Evolutionary conservation across 53 echinoderm and acorn worm genomes (phyloP).

Genomic region (Patiria pectinifera): DNA sequence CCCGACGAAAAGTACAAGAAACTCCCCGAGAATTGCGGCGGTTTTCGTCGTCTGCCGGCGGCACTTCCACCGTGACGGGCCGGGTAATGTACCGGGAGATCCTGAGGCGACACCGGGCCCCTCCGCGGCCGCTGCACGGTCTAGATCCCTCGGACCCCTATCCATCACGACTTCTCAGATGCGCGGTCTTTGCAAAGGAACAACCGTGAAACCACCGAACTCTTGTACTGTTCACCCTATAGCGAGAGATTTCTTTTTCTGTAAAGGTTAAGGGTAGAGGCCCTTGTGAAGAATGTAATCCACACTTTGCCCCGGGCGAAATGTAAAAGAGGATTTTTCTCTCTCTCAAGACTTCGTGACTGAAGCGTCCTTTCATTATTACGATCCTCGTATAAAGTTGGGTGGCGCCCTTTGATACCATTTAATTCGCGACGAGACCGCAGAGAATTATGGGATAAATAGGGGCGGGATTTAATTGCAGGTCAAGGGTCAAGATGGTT

Average conservation of each 20-base stretch:
- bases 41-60: conserved; percentile 11
- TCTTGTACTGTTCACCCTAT: not conserved
- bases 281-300: not conserved
- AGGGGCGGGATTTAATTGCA: not conserved
- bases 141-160: not conserved
- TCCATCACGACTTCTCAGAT: not conserved
- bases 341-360: not conserved
- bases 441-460: conserved; percentile 3
- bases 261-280: conserved; percentile 7
- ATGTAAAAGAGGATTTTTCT: not conserved
- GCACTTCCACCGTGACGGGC: conserved; percentile 55
- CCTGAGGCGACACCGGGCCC: conserved; percentile 18
- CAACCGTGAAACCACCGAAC: conserved; percentile 12
- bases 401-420: not conserved
- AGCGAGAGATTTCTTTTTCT: not conserved
- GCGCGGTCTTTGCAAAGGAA: not conserved
- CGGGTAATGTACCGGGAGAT: conserved; percentile 52
- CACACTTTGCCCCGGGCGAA: not conserved
- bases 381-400: not conserved
- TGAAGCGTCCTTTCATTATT: conserved; percentile 20
- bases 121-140: not conserved
- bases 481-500: conserved; percentile 34
- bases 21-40: conserved; percentile 9
- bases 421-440: conserved; percentile 9
- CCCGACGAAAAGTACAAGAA: not conserved